Evolutionary conservation across 2,113 vertebrate genomes (phyloP), one percentile per base, ranked within the genome.

Genomic region (Euleptes europaea): DNA sequence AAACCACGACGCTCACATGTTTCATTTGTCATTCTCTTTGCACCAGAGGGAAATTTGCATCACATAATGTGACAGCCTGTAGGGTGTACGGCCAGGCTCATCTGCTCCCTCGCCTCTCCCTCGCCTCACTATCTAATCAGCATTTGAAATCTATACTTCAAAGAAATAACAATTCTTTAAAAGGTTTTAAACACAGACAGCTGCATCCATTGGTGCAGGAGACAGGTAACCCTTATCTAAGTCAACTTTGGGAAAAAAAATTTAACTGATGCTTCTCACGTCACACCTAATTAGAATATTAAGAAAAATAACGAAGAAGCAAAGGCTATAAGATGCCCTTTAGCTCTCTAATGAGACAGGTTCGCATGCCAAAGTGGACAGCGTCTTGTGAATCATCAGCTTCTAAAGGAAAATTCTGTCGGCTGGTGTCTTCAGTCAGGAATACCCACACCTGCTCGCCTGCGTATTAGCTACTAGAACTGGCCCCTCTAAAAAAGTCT

Each of bases 261-360:
- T 0, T 33, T 80, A 71, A 60, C 14, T 54, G 31, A 89, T 40
- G 0, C 82, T 47, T 92, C 15, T 49, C 0, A 2, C 63, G 86
- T 81, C 60, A 80, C 31, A 3, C 26, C 73, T 91, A 87, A 91
- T 87, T 87, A 81, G 66, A 82, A 83, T 75, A 87, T 84, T 42
- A 26, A 79, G 88, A 89, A 89, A 86, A 4, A 7, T 31, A 57
- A 70, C 40, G 83, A 5, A 0, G 83, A 5, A 0, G 78, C 65
- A 86, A 74, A 63, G 4, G 74, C 60, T 7, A 2, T 67, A 80
- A 85, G 86, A 70, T 44, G 54, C 78, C 74, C 23, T 0, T 0
- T 1, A 72, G 72, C 0, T 0, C 88, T 93, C 78, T 90, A 74
- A 93, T 91, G 80, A 92, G 89, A 65, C 6, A 0, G 0, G 7